Base-by-base conservation (phyloP, 2,113 vertebrate genomes). In the Heterotilapia buettikoferi region DNA sequence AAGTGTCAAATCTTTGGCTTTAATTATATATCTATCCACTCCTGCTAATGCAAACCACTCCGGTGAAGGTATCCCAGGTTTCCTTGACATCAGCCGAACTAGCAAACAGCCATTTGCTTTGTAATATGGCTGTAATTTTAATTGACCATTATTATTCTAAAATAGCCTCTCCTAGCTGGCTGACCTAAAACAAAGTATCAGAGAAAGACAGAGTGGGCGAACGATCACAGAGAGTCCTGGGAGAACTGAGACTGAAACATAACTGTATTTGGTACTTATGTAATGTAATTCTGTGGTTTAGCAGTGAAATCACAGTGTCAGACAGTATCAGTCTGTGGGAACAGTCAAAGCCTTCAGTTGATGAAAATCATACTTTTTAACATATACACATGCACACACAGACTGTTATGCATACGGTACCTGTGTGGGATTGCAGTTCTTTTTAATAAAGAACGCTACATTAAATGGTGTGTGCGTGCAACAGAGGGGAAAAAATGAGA, bases 341-440 rank as follows among this genome's bases (percentile, higher is more conserved):
- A 21, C 43, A 12, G 86, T 59, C 52, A 91, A 21, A 84, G 84
- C 53, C 6, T 54, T 78, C 24, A 76, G 43, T 29, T 18, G 14
- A 50, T 9, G 2, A 14, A 21, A 12, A 57, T 57, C 52, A 2
- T 12, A 43, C 33, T 76, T 19, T 76, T 76, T 76, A 47, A 57
- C 47, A 61, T 63, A 45, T 11, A 59, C 6, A 57, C 45, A 29
- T 54, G 16, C 59, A 31, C 29, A 36, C 19, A 73, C 53, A 83
- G 76, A 82, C 45, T 50, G 31, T 9, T 61, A 88, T 88, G 76
- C 57, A 26, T 53, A 61, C 40, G 53, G 29, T 8, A 80, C 87
- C 56, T 84, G 89, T 79, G 84, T 26, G 81, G 78, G 82, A 84
- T 91, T 92, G 14, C 19, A 86, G 76, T 81, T 90, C 86, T 91